Percentiles rank a stretch among this genome's conserved stretches.
Conservation (phyloP, 2,797 vertebrate species). For the Rachycentron canadum region DNA sequence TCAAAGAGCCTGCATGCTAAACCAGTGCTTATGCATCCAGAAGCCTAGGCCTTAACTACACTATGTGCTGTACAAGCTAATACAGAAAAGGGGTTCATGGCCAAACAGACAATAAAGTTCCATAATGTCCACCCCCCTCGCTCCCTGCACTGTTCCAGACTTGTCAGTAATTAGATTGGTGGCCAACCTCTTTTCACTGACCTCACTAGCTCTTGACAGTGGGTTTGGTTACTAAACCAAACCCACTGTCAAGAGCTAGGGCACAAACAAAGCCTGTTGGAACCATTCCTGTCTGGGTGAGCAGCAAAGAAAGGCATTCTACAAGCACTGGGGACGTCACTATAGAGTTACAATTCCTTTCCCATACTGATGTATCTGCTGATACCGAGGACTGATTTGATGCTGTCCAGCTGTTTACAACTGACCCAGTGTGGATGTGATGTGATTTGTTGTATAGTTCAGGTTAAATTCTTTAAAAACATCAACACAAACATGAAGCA, state of each 20-base stretch:
- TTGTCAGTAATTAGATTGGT: conserved; percentile 12
- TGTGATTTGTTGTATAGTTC: too few relatives aligned
- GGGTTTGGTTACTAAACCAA: conserved; percentile 1
- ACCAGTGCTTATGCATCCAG: conserved; percentile 41
- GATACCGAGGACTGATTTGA: too few relatives aligned
- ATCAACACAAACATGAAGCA: too few relatives aligned
- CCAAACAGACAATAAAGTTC: conserved; percentile 1
- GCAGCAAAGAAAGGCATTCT: background rate
- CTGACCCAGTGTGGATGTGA: too few relatives aligned
- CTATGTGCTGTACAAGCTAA: background rate
- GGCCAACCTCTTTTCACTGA: conserved; percentile 12
- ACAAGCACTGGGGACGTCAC: background rate
- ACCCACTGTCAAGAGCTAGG: too few relatives aligned
- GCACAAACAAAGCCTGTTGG: conserved; percentile 8
- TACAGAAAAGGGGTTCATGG: conserved; percentile 4
- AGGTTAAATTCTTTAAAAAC: too few relatives aligned
- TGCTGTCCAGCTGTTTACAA: too few relatives aligned
- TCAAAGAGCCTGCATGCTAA: conserved; percentile 31
- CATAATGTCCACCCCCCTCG: background rate
- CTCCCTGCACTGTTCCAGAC: background rate
- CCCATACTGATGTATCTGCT: too few relatives aligned
- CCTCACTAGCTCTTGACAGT: conserved; percentile 4
- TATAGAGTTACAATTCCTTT: too few relatives aligned
- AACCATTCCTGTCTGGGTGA: conserved; percentile 8
- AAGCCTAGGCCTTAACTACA: background rate